phyloP scores from a whole-genome alignment of 1,140 invertebrate genomes.

The Bombus ignitus region DNA sequence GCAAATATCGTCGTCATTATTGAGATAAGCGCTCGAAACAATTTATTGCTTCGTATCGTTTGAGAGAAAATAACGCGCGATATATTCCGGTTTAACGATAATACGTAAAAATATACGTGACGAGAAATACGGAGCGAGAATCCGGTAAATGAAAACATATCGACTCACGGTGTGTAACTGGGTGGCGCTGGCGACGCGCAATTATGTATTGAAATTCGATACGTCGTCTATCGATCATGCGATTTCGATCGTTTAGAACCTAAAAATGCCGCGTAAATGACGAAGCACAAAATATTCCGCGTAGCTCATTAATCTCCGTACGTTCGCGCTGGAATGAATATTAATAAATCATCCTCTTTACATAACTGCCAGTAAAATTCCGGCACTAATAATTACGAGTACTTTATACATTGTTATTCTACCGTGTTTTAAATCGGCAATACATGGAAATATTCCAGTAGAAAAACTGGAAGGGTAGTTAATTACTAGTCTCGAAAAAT shows the following conservation, averaged over 20 bases:
- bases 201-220: constrained; percentile 16
- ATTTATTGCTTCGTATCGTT: not conserved
- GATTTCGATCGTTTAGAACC: not conserved
- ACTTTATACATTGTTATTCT: not conserved
- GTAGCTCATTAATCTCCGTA: not conserved
- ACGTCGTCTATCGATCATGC: not conserved
- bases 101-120: not conserved
- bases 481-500: not conserved
- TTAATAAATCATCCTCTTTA: constrained; percentile 20
- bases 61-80: not conserved
- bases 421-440: not conserved
- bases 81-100: not conserved
- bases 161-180: no score
- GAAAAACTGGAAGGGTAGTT: not conserved
- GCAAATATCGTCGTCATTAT: not conserved
- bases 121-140: not conserved
- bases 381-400: constrained; percentile 3
- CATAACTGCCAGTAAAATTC: not conserved
- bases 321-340: not conserved
- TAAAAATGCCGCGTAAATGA: not conserved
- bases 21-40: not conserved
- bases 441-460: not conserved
- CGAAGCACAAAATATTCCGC: not conserved
- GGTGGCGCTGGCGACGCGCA: not conserved
- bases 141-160: no score